Percentiles rank a stretch among this genome's conserved stretches.
These are phyloP conservation scores for Hermaeophaga mercurialis DNA, from an alignment of 2,888 invertebrate genomes.

Conservation along the genomic window DNA sequence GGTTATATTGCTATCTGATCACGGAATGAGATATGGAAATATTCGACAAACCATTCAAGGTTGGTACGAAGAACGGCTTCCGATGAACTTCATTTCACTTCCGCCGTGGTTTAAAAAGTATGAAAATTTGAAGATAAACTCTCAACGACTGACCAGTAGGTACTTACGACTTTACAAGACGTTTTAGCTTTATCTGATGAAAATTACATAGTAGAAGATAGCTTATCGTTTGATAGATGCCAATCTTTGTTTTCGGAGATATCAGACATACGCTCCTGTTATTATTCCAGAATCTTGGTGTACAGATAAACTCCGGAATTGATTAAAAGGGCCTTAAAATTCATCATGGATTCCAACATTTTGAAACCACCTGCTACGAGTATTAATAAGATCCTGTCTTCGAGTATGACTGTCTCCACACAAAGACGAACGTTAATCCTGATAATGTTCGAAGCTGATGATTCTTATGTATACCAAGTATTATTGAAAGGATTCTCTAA, in stretches of 20 bases:
- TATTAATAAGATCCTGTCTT: constrained; percentile 15
- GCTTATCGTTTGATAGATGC: constrained; percentile 69
- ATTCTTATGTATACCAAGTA: not conserved
- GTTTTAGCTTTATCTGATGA: constrained; percentile 62
- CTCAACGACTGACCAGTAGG: constrained; percentile 72
- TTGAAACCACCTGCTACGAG: not conserved
- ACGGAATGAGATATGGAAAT: constrained; percentile 77
- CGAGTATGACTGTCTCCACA: constrained; percentile 18
- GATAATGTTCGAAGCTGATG: not conserved
- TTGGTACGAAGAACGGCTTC: constrained; percentile 80
- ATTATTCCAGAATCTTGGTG: constrained; percentile 39
- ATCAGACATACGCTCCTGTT: constrained; percentile 66
- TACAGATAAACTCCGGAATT: constrained; percentile 21
- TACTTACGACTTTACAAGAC: constrained; percentile 74
- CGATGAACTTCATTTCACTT: constrained; percentile 72
- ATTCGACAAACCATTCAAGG: constrained; percentile 71
- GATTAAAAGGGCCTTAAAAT: constrained; percentile 9
- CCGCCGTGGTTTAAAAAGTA: constrained; percentile 69
- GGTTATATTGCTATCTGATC: constrained; percentile 77
- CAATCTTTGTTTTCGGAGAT: constrained; percentile 66
- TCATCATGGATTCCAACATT: constrained; percentile 11
- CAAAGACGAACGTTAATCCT: constrained; percentile 4
- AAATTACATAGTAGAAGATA: constrained; percentile 46
- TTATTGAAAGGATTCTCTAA: too few species aligned
- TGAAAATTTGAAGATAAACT: constrained; percentile 65